These are phyloP conservation scores for Chromis chromis DNA, from an alignment of 2,797 vertebrate genomes.

Conservation along the genomic window DNA sequence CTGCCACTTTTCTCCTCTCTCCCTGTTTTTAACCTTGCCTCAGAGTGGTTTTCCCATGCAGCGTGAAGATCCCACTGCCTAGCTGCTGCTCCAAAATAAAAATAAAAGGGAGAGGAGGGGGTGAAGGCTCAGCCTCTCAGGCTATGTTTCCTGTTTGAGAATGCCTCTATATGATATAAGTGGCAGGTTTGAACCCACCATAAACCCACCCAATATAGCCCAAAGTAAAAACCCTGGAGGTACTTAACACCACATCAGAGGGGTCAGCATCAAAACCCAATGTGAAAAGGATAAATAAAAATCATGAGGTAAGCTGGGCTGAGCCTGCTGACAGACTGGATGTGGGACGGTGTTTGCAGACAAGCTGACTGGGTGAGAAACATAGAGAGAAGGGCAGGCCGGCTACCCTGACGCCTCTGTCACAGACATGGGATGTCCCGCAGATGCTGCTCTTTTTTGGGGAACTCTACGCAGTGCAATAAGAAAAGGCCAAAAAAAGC, in stretches of 20 bases:
- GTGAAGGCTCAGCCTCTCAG: conserved; percentile 45
- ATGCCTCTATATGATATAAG: conserved; percentile 65
- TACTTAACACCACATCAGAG: conserved; percentile 72
- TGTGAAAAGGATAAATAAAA: conserved; percentile 71
- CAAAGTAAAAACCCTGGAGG: conserved; percentile 57
- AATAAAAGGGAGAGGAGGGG: conserved; percentile 36
- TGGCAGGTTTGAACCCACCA: conserved; percentile 56
- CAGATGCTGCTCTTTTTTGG: conserved; percentile 52
- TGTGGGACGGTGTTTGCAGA: conserved; percentile 47
- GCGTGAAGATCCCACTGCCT: conserved; percentile 38
- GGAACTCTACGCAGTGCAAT: conserved; percentile 52
- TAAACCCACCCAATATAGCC: conserved; percentile 66
- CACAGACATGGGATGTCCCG: conserved; percentile 48
- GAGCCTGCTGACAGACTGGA: conserved; percentile 56
- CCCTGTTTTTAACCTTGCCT: conserved; percentile 27
- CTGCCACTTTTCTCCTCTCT: conserved; percentile 32
- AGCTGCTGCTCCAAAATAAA: conserved; percentile 63
- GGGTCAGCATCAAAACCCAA: conserved; percentile 53
- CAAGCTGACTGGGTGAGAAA: conserved; percentile 48
- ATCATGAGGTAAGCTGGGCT: conserved; percentile 54
- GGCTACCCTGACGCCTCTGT: conserved; percentile 38
- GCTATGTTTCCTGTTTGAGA: conserved; percentile 67
- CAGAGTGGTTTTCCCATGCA: conserved; percentile 61
- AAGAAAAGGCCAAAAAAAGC: conserved; percentile 31
- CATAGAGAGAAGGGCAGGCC: conserved; percentile 41